phyloP scores from a whole-genome alignment of 2,113 vertebrate genomes.

The human region GRCh38 chr3:144858501-144859000 shows the following conservation, averaged over 20 bases:
- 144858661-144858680: background rate
- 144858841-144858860: background rate
- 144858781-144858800: background rate
- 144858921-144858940: background rate
- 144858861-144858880: background rate
- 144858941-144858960: background rate
- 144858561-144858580: background rate
- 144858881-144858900: background rate
- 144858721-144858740: background rate
- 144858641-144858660: background rate
- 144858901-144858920: background rate
- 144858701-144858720: background rate
- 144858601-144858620: background rate
- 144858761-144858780: background rate
- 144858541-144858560: no score
- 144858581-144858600: background rate
- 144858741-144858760: background rate
- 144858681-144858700: background rate
- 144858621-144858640: no score
- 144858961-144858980: rapidly evolving
- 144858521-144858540: background rate
- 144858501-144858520: background rate
- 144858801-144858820: background rate
- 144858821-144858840: background rate
- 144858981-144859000: background rate